Conservation (phyloP, 1,140 invertebrate genomes). For the Sitophilus oryzae region DNA sequence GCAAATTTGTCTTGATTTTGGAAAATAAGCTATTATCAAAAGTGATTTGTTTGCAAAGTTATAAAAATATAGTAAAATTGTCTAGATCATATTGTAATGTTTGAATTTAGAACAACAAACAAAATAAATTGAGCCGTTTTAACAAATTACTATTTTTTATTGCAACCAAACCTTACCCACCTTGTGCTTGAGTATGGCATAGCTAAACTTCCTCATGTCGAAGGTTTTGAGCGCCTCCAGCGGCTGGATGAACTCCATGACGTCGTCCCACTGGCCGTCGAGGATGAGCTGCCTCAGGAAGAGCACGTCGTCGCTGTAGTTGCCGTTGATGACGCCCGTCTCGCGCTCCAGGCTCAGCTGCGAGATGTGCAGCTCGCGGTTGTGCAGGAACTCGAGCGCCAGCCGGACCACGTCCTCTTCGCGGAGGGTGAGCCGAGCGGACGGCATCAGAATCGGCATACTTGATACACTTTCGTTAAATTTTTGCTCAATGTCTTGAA, state of each 20-base stretch:
- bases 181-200: conserved; percentile 83
- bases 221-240: conserved; percentile 76
- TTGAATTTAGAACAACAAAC: no score
- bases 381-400: conserved; percentile 87
- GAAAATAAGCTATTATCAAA: no score
- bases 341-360: conserved; percentile 91
- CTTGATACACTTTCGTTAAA: no score
- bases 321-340: conserved; percentile 90
- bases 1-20: no score
- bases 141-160: no score
- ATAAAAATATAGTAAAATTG: no score
- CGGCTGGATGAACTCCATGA: conserved; percentile 92
- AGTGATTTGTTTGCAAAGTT: no score
- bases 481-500: no score
- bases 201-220: conserved; percentile 76
- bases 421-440: conserved; percentile 72
- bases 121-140: no score
- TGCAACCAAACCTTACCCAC: not conserved
- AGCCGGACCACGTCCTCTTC: conserved; percentile 90
- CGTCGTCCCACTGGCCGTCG: conserved; percentile 98
- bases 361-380: conserved; percentile 81
- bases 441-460: conserved; percentile 69
- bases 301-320: conserved; percentile 85
- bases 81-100: no score
- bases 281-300: conserved; percentile 91